phyloP scores from a whole-genome alignment of 2,113 vertebrate species.

The Muntiacus muntjak region DNA sequence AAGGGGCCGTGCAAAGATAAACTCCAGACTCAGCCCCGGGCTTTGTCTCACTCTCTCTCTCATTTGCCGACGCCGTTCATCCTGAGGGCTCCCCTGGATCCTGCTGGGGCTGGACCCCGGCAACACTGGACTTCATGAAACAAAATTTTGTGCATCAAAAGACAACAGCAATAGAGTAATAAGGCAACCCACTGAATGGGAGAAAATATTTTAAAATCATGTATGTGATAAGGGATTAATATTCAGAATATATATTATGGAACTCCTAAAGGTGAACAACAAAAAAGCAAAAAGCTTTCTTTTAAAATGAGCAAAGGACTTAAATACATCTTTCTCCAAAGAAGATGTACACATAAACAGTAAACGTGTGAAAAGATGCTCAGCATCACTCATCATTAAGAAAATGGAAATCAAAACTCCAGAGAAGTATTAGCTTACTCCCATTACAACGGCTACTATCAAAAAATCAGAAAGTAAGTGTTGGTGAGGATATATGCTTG shows the following conservation, averaged over 20 bases:
- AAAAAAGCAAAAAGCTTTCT: not conserved
- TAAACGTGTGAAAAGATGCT: not conserved
- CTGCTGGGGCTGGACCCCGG: too few species aligned
- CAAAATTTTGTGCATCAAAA: not conserved
- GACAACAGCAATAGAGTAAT: not conserved
- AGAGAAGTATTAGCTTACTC: not conserved
- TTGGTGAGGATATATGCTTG: not conserved
- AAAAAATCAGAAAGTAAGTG: not conserved
- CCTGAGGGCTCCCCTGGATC: too few species aligned
- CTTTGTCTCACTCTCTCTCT: too few species aligned
- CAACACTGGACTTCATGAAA: not conserved
- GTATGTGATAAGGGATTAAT: not conserved
- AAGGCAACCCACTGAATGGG: not conserved
- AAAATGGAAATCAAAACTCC: not conserved
- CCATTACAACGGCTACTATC: not conserved
- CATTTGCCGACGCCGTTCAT: too few species aligned
- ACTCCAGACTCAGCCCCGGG: too few species aligned
- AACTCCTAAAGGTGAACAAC: not conserved
- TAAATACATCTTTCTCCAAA: not conserved
- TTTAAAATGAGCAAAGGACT: not conserved
- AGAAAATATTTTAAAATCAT: not conserved
- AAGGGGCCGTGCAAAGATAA: too few species aligned
- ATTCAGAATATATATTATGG: not conserved
- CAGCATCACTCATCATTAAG: not conserved
- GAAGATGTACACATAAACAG: not conserved